Evolutionary conservation across 2,888 invertebrate genomes (phyloP).

Genomic region (Oxycera nigricornis): DNA sequence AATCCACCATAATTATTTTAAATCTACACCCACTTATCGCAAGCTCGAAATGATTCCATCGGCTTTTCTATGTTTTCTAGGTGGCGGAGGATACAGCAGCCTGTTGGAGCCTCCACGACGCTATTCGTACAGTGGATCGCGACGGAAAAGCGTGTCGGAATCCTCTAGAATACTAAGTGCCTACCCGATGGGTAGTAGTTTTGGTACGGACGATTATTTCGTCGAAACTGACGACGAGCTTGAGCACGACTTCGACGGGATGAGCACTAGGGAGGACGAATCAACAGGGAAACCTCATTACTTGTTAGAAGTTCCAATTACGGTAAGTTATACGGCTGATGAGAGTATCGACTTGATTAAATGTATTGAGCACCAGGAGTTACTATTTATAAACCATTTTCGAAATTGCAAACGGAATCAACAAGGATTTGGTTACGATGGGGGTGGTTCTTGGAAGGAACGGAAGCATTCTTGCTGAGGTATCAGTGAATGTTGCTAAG

Average conservation of each 20-base stretch:
- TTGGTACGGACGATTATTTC: constrained; percentile 62
- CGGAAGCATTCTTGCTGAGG: too few relatives aligned
- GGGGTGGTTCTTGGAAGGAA: too few relatives aligned
- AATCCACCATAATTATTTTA: too few relatives aligned
- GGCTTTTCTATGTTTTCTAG: too few relatives aligned
- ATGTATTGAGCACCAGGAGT: too few relatives aligned
- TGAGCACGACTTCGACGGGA: constrained; percentile 63
- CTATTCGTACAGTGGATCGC: constrained; percentile 63
- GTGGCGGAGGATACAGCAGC: constrained; percentile 75
- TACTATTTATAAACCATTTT: too few relatives aligned
- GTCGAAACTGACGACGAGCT: constrained; percentile 62
- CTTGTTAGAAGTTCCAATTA: constrained; percentile 60
- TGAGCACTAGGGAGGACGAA: constrained; percentile 54
- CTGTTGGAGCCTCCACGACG: constrained; percentile 73
- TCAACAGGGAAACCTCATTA: constrained; percentile 57
- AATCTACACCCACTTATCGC: too few relatives aligned
- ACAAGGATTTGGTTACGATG: too few relatives aligned
- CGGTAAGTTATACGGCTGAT: constrained; percentile 52
- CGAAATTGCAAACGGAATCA: too few relatives aligned
- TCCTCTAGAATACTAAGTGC: constrained; percentile 63
- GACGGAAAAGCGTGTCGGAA: constrained; percentile 69
- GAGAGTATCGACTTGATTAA: too few relatives aligned
- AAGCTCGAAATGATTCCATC: too few relatives aligned
- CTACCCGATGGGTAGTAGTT: constrained; percentile 62
- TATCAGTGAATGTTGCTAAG: too few relatives aligned